These are phyloP conservation scores for Lepus americanus DNA, from an alignment of 2,113 vertebrate genomes.

Conservation along the genomic window DNA sequence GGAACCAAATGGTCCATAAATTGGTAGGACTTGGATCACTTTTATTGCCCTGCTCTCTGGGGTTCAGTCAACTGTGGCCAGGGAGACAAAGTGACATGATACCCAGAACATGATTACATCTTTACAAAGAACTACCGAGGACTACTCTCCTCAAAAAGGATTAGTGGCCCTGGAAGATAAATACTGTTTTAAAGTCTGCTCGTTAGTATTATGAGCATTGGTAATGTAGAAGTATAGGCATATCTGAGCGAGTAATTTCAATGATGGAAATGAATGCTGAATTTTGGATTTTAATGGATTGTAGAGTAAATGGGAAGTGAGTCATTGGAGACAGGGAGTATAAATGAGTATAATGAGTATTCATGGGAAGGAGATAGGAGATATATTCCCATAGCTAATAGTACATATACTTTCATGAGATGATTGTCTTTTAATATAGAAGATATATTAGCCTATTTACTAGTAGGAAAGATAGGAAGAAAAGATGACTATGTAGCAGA, in stretches of 20 bases:
- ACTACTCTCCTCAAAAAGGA: not conserved
- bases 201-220: not conserved
- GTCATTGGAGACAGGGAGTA: not conserved
- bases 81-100: not conserved
- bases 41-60: not conserved
- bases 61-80: not conserved
- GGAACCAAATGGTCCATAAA: not conserved
- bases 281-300: constrained; percentile 2
- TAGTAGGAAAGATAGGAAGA: not conserved
- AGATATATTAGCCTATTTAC: not conserved
- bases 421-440: not conserved
- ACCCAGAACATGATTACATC: not conserved
- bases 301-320: not conserved
- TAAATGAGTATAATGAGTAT: not conserved
- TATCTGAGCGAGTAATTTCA: not conserved
- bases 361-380: not conserved
- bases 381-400: not conserved
- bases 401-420: not conserved
- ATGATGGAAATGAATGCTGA: not conserved
- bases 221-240: not conserved
- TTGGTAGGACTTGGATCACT: not conserved
- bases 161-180: not conserved
- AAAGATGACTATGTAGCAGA: not conserved
- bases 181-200: not conserved
- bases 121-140: not conserved